Conservation (phyloP, 1,140 invertebrate genomes). For the Ips typographus region DNA sequence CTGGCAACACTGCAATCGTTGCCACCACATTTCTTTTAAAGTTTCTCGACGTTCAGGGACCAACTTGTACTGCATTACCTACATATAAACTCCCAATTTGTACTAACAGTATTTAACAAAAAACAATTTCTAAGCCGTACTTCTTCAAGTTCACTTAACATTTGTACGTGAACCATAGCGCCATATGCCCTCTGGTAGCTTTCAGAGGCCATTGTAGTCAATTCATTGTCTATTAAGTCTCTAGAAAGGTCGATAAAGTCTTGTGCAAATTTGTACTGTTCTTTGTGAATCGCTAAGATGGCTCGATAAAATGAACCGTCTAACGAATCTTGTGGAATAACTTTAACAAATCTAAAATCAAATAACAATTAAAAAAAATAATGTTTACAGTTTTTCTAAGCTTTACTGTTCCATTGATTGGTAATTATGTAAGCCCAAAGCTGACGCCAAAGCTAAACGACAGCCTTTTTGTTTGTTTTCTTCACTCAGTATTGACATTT, state of each 20-base stretch:
- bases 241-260: slow-evolving; percentile 86
- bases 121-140: slow-evolving; percentile 64
- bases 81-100: neutral
- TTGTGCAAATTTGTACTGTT: slow-evolving; percentile 70
- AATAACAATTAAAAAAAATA: slow-evolving; percentile 5
- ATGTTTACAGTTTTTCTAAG: neutral
- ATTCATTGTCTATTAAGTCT: slow-evolving; percentile 92
- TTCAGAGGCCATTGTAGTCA: slow-evolving; percentile 97
- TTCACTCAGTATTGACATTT: slow-evolving; percentile 71
- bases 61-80: slow-evolving; percentile 61
- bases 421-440: slow-evolving; percentile 94
- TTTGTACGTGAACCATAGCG: slow-evolving; percentile 96
- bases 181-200: slow-evolving; percentile 98
- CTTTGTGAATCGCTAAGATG: slow-evolving; percentile 88
- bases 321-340: slow-evolving; percentile 85
- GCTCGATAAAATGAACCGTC: slow-evolving; percentile 96
- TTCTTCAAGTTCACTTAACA: slow-evolving; percentile 96
- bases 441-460: slow-evolving; percentile 88
- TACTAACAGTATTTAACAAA: neutral
- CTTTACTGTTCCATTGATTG: slow-evolving; percentile 76
- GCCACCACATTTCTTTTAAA: slow-evolving; percentile 94
- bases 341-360: slow-evolving; percentile 65
- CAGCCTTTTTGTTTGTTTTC: slow-evolving; percentile 82
- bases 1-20: slow-evolving; percentile 93
- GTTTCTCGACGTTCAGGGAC: slow-evolving; percentile 82